Evolutionary conservation across 2,888 invertebrate genomes (phyloP).

Genomic region (Drosophila neotestacea): DNA sequence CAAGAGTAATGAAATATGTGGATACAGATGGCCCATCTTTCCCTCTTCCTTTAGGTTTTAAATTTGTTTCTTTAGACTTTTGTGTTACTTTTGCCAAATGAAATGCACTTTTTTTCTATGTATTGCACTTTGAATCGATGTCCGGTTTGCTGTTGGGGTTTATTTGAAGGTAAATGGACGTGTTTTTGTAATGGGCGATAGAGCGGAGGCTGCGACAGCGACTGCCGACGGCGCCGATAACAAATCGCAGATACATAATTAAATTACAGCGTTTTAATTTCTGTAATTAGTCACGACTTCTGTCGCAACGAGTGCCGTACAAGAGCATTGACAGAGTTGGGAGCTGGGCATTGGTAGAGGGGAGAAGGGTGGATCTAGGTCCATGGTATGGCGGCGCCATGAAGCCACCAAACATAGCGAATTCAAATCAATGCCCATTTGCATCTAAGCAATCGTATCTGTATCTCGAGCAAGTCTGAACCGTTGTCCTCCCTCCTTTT

Average conservation of each 20-base stretch:
- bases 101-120: slow-evolving; percentile 48
- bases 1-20: no score
- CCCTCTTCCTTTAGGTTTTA: no score
- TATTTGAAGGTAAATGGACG: slow-evolving; percentile 39
- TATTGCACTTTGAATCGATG: slow-evolving; percentile 27
- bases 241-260: slow-evolving; percentile 85
- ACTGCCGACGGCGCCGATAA: slow-evolving; percentile 78
- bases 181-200: slow-evolving; percentile 47
- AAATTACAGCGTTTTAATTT: slow-evolving; percentile 86
- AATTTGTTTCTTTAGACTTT: background rate
- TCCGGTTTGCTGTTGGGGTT: slow-evolving; percentile 29
- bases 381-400: slow-evolving; percentile 57
- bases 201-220: slow-evolving; percentile 31
- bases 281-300: slow-evolving; percentile 86
- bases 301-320: slow-evolving; percentile 49
- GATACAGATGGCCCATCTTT: no score
- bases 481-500: slow-evolving; percentile 4
- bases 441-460: slow-evolving; percentile 62
- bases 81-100: slow-evolving; percentile 49
- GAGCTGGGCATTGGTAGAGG: background rate
- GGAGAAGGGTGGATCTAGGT: slow-evolving; percentile 1
- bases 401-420: slow-evolving; percentile 52
- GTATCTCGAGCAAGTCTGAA: slow-evolving; percentile 45
- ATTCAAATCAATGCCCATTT: slow-evolving; percentile 65
- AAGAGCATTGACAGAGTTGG: slow-evolving; percentile 23